Percentiles rank a stretch among this genome's conserved stretches.
Conservation (phyloP, 2,888 invertebrate genomes). For the Chydorus sphaericus region DNA sequence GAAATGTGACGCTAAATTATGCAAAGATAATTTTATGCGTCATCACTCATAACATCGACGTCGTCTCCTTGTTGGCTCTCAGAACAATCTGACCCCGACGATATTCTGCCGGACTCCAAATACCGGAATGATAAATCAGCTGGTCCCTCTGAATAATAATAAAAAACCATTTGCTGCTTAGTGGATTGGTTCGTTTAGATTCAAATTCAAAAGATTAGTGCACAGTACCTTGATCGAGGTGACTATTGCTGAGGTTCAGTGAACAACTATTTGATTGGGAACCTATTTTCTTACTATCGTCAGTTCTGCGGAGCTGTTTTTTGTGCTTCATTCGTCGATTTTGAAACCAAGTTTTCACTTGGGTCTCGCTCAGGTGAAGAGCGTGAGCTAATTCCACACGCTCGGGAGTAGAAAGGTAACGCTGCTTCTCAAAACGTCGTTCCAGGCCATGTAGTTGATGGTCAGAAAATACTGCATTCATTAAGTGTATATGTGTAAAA, state of each 20-base stretch:
- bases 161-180: too few species aligned
- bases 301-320: slow-evolving; percentile 63
- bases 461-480: slow-evolving; percentile 56
- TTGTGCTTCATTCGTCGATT: slow-evolving; percentile 94
- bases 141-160: not conserved
- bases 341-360: slow-evolving; percentile 94
- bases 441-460: slow-evolving; percentile 63
- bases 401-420: slow-evolving; percentile 91
- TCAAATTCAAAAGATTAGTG: too few species aligned
- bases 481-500: too few species aligned
- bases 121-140: not conserved
- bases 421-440: slow-evolving; percentile 84
- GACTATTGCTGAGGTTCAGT: too few species aligned
- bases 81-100: slow-evolving; percentile 36
- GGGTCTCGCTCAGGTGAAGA: slow-evolving; percentile 81
- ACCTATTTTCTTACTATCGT: slow-evolving; percentile 39
- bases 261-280: too few species aligned
- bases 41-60: slow-evolving; percentile 31
- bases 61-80: slow-evolving; percentile 47
- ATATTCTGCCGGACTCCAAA: not conserved
- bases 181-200: too few species aligned
- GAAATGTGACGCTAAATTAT: not conserved
- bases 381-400: slow-evolving; percentile 86
- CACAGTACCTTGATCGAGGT: too few species aligned
- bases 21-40: not conserved